Conservation (phyloP, 2,113 vertebrate genomes). For the Heptranchias perlo region DNA sequence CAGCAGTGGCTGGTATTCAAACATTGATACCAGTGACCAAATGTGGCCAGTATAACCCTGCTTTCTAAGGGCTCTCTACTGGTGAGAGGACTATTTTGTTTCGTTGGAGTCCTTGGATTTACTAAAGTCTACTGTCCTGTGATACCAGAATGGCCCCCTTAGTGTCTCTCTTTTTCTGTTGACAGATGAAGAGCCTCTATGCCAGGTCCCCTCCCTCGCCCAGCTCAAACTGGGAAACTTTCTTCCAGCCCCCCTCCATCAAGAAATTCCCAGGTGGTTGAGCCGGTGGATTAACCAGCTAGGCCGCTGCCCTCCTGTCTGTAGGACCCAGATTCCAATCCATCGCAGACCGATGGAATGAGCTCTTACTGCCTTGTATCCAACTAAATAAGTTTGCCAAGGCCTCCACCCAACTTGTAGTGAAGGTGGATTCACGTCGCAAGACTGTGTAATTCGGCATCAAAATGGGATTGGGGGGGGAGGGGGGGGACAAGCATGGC, state of each 20-base stretch:
- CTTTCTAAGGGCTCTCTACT: neutral
- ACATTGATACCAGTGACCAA: neutral
- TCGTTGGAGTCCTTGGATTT: neutral
- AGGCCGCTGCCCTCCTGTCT: neutral
- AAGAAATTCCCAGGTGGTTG: neutral
- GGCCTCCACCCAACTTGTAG: neutral
- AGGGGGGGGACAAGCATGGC: too few species aligned
- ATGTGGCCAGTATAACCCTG: neutral
- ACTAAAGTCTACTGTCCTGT: too few species aligned
- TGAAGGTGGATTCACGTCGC: too few species aligned
- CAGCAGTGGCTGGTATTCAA: neutral
- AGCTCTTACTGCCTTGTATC: neutral
- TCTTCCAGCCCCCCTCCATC: neutral
- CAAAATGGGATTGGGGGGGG: too few species aligned
- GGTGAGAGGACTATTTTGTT: neutral
- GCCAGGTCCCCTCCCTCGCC: too few species aligned
- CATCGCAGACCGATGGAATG: too few species aligned
- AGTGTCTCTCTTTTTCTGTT: too few species aligned
- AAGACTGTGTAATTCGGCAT: too few species aligned
- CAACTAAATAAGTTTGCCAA: neutral
- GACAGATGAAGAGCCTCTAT: too few species aligned
- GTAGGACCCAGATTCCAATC: neutral
- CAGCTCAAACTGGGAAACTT: too few species aligned
- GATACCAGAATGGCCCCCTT: too few species aligned
- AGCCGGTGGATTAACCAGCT: neutral